phyloP scores from a whole-genome alignment of 2,797 vertebrate genomes.

The Acestrorhynchus altus region DNA sequence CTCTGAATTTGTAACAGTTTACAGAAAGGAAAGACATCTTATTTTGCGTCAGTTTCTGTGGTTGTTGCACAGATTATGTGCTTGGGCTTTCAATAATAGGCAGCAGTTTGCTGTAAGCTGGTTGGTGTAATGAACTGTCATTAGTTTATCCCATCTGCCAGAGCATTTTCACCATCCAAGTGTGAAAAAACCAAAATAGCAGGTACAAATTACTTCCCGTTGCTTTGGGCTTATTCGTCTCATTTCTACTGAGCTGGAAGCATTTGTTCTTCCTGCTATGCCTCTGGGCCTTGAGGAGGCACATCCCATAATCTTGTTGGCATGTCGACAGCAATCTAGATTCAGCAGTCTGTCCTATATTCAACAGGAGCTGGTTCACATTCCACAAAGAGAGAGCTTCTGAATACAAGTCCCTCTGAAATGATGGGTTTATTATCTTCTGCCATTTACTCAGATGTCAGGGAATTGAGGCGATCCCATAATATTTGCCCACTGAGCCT shows the following conservation, averaged over 20 bases:
- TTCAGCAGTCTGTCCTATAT: slow-evolving; percentile 48
- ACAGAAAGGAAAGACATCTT: slow-evolving; percentile 19
- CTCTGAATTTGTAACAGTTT: too few species aligned
- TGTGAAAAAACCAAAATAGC: slow-evolving; percentile 63
- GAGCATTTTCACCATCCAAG: slow-evolving; percentile 54
- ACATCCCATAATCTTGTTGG: slow-evolving; percentile 56
- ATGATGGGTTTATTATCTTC: neutral
- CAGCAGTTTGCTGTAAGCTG: slow-evolving; percentile 52
- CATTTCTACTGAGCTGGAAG: slow-evolving; percentile 60
- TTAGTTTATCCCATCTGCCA: slow-evolving; percentile 62
- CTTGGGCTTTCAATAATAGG: slow-evolving; percentile 51
- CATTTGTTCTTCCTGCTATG: slow-evolving; percentile 47
- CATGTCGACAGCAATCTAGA: slow-evolving; percentile 48
- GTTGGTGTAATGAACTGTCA: slow-evolving; percentile 57
- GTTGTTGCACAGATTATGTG: slow-evolving; percentile 45
- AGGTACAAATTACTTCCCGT: slow-evolving; percentile 62
- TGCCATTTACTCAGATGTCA: slow-evolving; percentile 8
- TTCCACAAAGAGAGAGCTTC: slow-evolving; percentile 41
- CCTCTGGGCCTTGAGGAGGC: slow-evolving; percentile 47
- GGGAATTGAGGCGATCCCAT: neutral
- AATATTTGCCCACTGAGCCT: neutral
- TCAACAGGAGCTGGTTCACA: slow-evolving; percentile 46
- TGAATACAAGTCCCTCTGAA: slow-evolving; percentile 26
- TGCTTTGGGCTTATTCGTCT: slow-evolving; percentile 57
- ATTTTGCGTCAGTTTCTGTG: slow-evolving; percentile 27